phyloP scores from a whole-genome alignment of 2,113 vertebrate genomes.

The Micronycteris hirsuta region DNA sequence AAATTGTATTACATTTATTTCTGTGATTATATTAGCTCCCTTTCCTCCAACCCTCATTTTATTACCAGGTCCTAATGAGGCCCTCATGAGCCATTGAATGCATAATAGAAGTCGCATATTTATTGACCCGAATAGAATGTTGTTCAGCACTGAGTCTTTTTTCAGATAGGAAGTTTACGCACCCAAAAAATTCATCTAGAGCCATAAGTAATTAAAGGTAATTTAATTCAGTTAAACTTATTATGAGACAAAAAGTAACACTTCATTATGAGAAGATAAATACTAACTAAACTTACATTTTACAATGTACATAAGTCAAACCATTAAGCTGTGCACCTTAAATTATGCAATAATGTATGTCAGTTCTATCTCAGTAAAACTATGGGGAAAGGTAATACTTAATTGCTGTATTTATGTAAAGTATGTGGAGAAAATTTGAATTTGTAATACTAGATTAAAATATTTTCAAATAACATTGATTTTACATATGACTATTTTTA shows the following conservation, averaged over 20 bases:
- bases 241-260: not conserved
- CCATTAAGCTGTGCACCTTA: not conserved
- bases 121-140: not conserved
- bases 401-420: not conserved
- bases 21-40: not conserved
- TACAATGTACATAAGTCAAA: not conserved
- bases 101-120: not conserved
- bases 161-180: not conserved
- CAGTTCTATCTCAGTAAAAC: not conserved
- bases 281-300: not conserved
- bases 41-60: not conserved
- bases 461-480: not conserved
- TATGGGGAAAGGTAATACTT: not conserved
- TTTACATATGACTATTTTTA: not conserved
- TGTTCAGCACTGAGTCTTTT: not conserved
- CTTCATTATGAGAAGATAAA: not conserved
- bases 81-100: not conserved
- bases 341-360: not conserved
- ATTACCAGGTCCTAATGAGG: not conserved
- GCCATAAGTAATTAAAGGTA: not conserved
- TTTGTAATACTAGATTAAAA: not conserved
- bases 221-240: not conserved
- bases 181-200: not conserved
- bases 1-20: not conserved
- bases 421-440: not conserved